Percentiles rank a stretch among this genome's conserved stretches.
phyloP scores from a whole-genome alignment of 2,797 vertebrate species.

The Botia kubotai region DNA sequence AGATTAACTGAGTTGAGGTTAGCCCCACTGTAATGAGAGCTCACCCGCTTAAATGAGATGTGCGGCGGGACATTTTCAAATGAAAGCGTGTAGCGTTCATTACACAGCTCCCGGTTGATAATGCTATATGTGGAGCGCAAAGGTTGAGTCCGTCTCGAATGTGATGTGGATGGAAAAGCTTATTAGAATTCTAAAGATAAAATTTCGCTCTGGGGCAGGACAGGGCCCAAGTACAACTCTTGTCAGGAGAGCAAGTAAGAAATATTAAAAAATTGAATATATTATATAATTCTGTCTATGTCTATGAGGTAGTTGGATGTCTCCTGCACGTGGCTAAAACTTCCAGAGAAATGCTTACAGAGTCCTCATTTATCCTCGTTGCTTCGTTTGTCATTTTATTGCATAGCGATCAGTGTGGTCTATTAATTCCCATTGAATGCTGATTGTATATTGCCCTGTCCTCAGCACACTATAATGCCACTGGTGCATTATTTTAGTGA shows the following conservation, averaged over 20 bases:
- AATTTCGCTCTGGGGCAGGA: constrained; percentile 53
- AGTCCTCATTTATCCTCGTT: constrained; percentile 15
- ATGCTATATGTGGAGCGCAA: constrained; percentile 29
- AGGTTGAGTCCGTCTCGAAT: constrained; percentile 50
- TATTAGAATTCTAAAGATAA: constrained; percentile 64
- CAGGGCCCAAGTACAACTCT: constrained; percentile 11
- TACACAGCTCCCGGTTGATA: constrained; percentile 36
- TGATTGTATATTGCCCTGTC: constrained; percentile 1
- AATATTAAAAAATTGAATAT: neutral
- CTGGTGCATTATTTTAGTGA: constrained; percentile 57
- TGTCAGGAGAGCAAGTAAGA: neutral
- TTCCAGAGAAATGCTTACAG: constrained; percentile 4
- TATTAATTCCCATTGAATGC: neutral
- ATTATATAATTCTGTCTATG: neutral
- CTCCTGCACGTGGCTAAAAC: neutral
- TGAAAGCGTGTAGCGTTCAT: constrained; percentile 48
- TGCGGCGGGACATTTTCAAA: constrained; percentile 51
- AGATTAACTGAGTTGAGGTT: constrained; percentile 30
- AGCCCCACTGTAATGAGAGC: constrained; percentile 43
- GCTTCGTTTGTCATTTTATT: neutral
- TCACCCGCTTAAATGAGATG: constrained; percentile 35
- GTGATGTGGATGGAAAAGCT: constrained; percentile 63
- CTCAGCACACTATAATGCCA: constrained; percentile 36
- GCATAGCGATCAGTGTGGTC: neutral
- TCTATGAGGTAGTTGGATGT: neutral